A percentile compares a stretch with the other conserved stretches of the same genome.
These are phyloP conservation scores for Sebastes fasciatus DNA, from an alignment of 2,113 vertebrate genomes.

Conservation along the genomic window DNA sequence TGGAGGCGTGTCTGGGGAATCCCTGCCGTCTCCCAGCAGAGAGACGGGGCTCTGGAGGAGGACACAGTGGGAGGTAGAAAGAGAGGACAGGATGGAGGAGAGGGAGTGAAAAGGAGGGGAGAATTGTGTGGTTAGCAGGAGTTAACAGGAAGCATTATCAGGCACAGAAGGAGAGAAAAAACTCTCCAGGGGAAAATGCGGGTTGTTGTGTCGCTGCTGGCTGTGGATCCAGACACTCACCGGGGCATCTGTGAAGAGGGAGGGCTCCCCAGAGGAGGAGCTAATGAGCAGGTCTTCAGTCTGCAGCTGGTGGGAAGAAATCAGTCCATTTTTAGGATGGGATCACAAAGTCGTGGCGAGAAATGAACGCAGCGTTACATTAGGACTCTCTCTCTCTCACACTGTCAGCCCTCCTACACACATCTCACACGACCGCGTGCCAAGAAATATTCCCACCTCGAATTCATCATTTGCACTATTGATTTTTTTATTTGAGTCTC, in stretches of 20 bases:
- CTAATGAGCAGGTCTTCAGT: constrained; percentile 87
- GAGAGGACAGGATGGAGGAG: constrained; percentile 9
- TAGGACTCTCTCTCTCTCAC: constrained; percentile 11
- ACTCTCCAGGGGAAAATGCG: constrained; percentile 33
- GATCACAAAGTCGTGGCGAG: constrained; percentile 28
- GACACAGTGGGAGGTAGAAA: constrained; percentile 2
- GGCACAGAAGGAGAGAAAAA: constrained; percentile 40
- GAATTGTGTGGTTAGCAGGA: constrained; percentile 53
- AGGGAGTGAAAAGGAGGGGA: constrained; percentile 10
- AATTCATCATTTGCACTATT: constrained; percentile 33
- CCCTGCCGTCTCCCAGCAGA: constrained; percentile 82
- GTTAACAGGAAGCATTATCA: constrained; percentile 57
- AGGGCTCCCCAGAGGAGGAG: constrained; percentile 83
- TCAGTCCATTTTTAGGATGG: constrained; percentile 38
- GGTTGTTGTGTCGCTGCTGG: constrained; percentile 62
- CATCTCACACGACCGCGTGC: constrained; percentile 3
- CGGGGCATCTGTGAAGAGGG: constrained; percentile 85
- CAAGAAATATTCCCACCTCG: constrained; percentile 36
- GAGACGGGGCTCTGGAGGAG: constrained; percentile 83
- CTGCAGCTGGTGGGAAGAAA: constrained; percentile 82
- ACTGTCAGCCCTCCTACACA: constrained; percentile 31
- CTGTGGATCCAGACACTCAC: constrained; percentile 80
- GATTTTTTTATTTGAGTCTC: constrained; percentile 28
- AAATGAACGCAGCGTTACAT: constrained; percentile 37
- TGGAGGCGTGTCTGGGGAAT: constrained; percentile 79